A percentile compares a stretch with the other conserved stretches of the same genome.
phyloP scores from a whole-genome alignment of 1,140 invertebrate species.

The Drosophila jambulina region DNA sequence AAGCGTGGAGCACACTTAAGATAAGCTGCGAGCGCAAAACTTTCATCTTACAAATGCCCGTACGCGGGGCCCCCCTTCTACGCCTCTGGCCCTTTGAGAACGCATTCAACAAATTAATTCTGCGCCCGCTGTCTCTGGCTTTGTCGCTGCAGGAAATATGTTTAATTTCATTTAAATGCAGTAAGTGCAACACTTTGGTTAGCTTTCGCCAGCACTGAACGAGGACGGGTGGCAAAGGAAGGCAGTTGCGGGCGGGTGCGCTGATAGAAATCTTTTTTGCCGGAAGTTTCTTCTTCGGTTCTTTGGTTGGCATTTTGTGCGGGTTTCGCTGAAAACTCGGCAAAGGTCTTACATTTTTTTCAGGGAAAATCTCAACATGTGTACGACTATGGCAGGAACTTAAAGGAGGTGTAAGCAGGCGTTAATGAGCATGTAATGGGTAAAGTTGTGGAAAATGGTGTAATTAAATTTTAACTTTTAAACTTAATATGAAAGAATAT shows the following conservation, averaged over 20 bases:
- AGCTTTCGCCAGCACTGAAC: constrained; percentile 39
- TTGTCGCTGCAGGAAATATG: constrained; percentile 79
- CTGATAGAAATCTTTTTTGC: constrained; percentile 24
- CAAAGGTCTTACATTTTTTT: constrained; percentile 1
- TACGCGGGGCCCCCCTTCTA: constrained; percentile 18
- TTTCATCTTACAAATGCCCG: constrained; percentile 78
- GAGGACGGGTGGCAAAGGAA: background rate
- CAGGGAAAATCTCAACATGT: constrained; percentile 10
- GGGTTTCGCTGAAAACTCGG: constrained; percentile 17
- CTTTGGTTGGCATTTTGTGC: constrained; percentile 32
- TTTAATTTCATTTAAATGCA: constrained; percentile 83
- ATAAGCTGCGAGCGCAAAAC: constrained; percentile 78
- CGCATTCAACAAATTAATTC: constrained; percentile 81
- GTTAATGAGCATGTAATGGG: constrained; percentile 27
- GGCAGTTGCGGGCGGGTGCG: background rate
- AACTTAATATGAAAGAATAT: background rate
- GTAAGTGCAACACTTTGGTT: constrained; percentile 82
- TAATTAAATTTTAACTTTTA: constrained; percentile 12
- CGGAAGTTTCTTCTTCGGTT: constrained; percentile 29
- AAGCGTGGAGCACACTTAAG: constrained; percentile 82
- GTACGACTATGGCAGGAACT: constrained; percentile 1
- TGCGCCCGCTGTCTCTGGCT: constrained; percentile 54
- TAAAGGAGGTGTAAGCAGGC: constrained; percentile 13
- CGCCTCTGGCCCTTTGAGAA: constrained; percentile 17
- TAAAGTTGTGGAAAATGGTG: constrained; percentile 6